Evolutionary conservation across 2,888 invertebrate genomes (phyloP), one percentile per base, ranked within the genome.

Genomic region (Eumacrocentrus americanus): DNA sequence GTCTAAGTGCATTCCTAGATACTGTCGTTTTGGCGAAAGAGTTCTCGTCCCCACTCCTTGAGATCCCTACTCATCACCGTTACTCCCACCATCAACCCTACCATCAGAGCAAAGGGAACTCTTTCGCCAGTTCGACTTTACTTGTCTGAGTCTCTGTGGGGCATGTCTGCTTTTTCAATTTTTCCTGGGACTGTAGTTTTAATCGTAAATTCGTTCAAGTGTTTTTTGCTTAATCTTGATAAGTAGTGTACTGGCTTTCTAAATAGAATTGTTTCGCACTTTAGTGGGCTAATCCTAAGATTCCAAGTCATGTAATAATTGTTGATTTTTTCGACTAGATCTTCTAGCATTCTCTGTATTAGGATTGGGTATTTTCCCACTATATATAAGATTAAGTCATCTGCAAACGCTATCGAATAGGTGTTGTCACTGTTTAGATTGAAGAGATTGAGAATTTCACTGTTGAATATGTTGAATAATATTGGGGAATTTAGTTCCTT

Each of bases 401-500:
- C 64, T 2, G 65, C 67, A 29, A 61, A 68, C 0, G 61, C 61
- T 12, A 60, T 54, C 0, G 56, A 25, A 14, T 57, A 38, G 0
- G 35, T 50, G 0, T 16, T 38, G 1, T 38, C 23, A 62, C n/a
- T n/a, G n/a, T n/a, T n/a, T n/a, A n/a, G n/a, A n/a, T n/a, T n/a
- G n/a, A n/a, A n/a, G n/a, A 52, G n/a, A 2, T 64, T 67, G 1
- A 65, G 34, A 2, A 64, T 35, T 22, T 62, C 63, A 9, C 23
- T 25, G 0, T 54, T 65, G 22, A 50, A 66, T 3, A 66, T 62
- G 35, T 63, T 66, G 44, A 67, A 69, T 0, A 66, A 16, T 2
- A 63, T 16, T 1, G 65, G 67, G 0, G 67, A 62, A 2, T 47
- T 63, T 0, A 67, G 63, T 64, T 4, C 64, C 64, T 34, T 67